Conservation (phyloP, 2,888 invertebrate species). For the Lasioglossum lativentre region DNA sequence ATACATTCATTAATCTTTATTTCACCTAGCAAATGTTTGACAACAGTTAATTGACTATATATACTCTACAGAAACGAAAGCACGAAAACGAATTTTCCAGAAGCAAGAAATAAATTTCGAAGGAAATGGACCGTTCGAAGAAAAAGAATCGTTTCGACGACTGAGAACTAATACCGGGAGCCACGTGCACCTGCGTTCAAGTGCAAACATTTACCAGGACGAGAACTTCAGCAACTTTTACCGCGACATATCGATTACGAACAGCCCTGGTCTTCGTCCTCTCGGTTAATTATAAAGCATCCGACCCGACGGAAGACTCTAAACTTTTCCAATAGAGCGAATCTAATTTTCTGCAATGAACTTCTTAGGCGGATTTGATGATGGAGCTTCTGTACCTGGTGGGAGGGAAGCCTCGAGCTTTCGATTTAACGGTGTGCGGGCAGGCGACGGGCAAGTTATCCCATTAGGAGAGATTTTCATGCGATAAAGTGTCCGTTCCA, state of each 20-base stretch:
- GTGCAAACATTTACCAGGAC: constrained; percentile 1
- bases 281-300: constrained; percentile 17
- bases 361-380: constrained; percentile 13
- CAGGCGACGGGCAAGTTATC: constrained; percentile 17
- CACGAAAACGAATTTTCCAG: neutral
- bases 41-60: neutral
- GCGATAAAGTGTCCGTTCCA: neutral
- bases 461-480: constrained; percentile 35
- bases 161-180: neutral
- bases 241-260: neutral
- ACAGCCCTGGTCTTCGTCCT: neutral
- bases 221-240: neutral
- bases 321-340: constrained; percentile 9
- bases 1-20: neutral
- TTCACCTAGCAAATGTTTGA: neutral
- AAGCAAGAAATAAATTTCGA: neutral
- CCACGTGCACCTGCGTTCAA: neutral
- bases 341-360: neutral
- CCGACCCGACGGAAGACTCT: neutral
- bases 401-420: neutral
- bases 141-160: neutral
- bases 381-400: neutral
- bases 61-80: neutral
- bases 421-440: constrained; percentile 6
- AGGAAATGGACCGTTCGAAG: neutral